Conservation (phyloP, 2,797 vertebrate species). For the Helicolenus hilgendorfi region DNA sequence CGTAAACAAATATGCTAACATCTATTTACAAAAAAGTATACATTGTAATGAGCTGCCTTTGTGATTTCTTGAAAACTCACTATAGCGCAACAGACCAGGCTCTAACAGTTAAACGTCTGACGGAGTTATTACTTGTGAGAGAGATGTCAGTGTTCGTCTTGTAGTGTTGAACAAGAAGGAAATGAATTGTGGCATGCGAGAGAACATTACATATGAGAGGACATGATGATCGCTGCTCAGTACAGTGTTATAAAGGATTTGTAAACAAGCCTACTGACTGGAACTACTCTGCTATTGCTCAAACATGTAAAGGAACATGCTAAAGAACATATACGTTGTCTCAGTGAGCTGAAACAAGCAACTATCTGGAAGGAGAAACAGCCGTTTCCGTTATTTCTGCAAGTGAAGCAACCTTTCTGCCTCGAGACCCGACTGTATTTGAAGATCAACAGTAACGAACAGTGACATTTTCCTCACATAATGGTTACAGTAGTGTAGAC, state of each 20-base stretch:
- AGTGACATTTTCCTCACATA: constrained; percentile 28
- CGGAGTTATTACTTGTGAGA: constrained; percentile 50
- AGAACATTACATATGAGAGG: constrained; percentile 41
- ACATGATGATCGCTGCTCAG: constrained; percentile 44
- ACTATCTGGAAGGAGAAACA: not conserved
- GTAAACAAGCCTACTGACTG: constrained; percentile 37
- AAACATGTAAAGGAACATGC: constrained; percentile 56
- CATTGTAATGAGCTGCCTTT: constrained; percentile 87
- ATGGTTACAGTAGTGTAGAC: constrained; percentile 37
- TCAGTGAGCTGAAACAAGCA: constrained; percentile 19
- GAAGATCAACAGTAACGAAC: constrained; percentile 23
- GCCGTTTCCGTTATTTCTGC: constrained; percentile 6
- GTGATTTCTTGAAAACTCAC: constrained; percentile 73
- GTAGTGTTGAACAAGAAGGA: constrained; percentile 33
- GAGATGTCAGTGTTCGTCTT: constrained; percentile 37
- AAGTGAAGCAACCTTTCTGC: not conserved
- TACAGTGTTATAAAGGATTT: constrained; percentile 50
- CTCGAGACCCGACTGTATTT: not conserved
- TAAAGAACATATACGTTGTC: constrained; percentile 16
- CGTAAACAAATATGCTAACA: constrained; percentile 88
- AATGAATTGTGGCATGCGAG: constrained; percentile 43
- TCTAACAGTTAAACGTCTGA: constrained; percentile 55
- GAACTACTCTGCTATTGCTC: constrained; percentile 57
- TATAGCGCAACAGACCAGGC: constrained; percentile 44
- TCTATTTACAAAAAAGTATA: constrained; percentile 90